Percentiles rank a stretch among this genome's conserved stretches.
Conservation (phyloP, 30 jellyfish, hydroid and myxozoan species). For the Rhopilema esculentum region DNA sequence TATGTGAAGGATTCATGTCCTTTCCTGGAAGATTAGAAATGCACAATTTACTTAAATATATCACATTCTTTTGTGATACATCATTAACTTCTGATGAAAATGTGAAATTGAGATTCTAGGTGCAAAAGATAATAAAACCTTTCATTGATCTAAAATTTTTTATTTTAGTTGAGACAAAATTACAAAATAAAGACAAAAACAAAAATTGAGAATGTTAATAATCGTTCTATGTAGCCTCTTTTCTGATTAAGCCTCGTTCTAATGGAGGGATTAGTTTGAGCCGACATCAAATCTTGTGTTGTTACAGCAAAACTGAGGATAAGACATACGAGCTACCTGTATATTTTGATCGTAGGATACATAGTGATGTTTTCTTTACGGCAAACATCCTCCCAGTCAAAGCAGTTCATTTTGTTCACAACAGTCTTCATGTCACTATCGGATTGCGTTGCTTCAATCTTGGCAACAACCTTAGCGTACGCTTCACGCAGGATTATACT, state of each 20-base stretch:
- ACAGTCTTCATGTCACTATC: constrained; percentile 24
- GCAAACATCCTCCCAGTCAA: constrained; percentile 69
- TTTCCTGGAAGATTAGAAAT: constrained; percentile 11
- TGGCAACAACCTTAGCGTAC: constrained; percentile 43
- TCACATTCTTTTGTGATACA: too few species aligned
- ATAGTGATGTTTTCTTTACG: constrained; percentile 28
- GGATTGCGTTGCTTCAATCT: not conserved
- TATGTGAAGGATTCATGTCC: constrained; percentile 27
- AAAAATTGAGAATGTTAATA: too few species aligned
- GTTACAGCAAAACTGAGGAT: not conserved
- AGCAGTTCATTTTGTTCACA: constrained; percentile 61
- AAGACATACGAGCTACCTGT: constrained; percentile 42
- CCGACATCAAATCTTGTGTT: not conserved
- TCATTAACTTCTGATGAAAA: too few species aligned
- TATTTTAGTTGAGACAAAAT: too few species aligned
- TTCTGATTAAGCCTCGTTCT: not conserved
- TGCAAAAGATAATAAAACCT: too few species aligned
- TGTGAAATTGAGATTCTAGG: too few species aligned
- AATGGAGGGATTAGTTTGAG: too few species aligned
- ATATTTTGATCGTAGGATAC: constrained; percentile 64
- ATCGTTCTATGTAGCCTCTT: too few species aligned
- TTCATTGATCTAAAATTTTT: too few species aligned
- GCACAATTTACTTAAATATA: not conserved
- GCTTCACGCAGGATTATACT: constrained; percentile 43
- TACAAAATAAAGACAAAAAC: too few species aligned